Conservation (phyloP, 2,797 vertebrate genomes). For the Rhinichthys osculus region DNA sequence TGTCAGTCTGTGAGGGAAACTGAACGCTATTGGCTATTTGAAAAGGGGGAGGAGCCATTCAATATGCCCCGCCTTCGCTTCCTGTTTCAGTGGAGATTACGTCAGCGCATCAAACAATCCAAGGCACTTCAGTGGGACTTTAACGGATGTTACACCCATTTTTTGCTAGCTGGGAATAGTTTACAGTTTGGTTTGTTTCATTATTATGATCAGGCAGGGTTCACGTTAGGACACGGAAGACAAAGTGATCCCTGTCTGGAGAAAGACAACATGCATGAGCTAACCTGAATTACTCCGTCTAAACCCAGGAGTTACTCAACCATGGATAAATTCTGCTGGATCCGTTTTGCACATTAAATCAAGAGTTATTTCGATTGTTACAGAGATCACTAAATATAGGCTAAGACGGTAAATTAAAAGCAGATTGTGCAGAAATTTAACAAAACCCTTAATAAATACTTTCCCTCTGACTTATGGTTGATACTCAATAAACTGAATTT, state of each 20-base stretch:
- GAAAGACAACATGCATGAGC: not conserved
- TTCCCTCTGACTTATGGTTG: not conserved
- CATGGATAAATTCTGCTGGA: too few relatives aligned
- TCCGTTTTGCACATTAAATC: not conserved
- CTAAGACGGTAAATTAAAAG: not conserved
- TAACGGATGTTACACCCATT: too few relatives aligned
- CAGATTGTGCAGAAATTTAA: too few relatives aligned
- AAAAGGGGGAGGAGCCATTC: too few relatives aligned
- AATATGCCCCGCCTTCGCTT: too few relatives aligned
- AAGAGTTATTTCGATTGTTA: not conserved
- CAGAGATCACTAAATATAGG: not conserved
- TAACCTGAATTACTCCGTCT: too few relatives aligned
- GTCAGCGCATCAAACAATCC: too few relatives aligned
- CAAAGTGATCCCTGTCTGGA: not conserved
- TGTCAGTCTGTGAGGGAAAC: too few relatives aligned
- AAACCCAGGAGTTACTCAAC: not conserved
- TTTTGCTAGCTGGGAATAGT: not conserved
- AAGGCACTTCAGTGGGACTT: too few relatives aligned
- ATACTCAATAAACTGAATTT: not conserved
- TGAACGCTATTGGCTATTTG: too few relatives aligned
- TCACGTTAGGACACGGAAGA: not conserved
- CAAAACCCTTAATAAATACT: not conserved
- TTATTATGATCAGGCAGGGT: not conserved
- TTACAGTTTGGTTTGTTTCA: not conserved
- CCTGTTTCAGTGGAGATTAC: too few relatives aligned